Evolutionary conservation across 2,113 vertebrate genomes (phyloP).

Genomic region (Callipepla squamata): DNA sequence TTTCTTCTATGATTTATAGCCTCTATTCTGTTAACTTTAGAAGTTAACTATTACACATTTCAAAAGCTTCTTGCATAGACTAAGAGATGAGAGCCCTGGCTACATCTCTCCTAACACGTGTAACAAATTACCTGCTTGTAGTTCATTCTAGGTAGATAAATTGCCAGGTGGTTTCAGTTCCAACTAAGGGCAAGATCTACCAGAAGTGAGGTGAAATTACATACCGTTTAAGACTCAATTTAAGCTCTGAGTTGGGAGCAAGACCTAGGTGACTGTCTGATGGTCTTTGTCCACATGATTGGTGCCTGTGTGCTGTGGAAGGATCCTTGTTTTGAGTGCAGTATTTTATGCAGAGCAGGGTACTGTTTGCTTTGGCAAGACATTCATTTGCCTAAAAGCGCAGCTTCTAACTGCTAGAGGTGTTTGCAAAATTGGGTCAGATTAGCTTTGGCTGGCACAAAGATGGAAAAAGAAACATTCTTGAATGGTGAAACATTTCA

Average conservation of each 20-base stretch:
- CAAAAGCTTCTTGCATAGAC: not conserved
- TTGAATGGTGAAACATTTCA: not conserved
- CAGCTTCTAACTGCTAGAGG: not conserved
- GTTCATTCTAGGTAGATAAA: not conserved
- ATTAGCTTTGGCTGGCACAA: not conserved
- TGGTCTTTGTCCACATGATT: not conserved
- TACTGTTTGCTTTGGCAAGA: not conserved
- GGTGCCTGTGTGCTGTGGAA: not conserved
- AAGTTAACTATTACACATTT: not conserved
- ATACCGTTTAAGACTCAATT: no score
- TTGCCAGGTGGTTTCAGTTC: not conserved
- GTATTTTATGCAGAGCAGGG: rapidly evolving
- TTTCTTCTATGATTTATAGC: not conserved
- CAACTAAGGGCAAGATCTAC: not conserved
- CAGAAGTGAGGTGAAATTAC: not conserved
- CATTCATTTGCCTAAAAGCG: not conserved
- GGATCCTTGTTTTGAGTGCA: not conserved
- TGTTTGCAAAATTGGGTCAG: not conserved
- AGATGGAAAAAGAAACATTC: not conserved
- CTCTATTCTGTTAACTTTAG: not conserved
- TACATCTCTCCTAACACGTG: not conserved
- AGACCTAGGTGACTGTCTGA: not conserved
- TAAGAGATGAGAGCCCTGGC: not conserved
- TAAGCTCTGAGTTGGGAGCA: not conserved
- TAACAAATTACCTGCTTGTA: not conserved